phyloP scores from a whole-genome alignment of 2,113 vertebrate genomes.

The Carlito syrichta region DNA sequence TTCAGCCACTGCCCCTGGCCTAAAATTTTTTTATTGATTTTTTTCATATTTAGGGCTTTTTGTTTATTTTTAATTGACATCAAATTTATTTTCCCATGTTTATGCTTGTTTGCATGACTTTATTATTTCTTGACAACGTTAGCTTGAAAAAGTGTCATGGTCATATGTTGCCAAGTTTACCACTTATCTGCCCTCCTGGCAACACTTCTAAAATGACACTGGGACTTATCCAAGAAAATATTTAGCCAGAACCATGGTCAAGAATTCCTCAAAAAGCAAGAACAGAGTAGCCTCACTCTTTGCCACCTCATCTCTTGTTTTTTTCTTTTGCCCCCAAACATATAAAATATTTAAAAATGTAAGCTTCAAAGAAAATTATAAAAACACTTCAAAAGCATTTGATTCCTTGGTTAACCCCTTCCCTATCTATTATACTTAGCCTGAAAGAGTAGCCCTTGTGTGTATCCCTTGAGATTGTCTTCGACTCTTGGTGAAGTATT shows the following conservation, averaged over 20 bases:
- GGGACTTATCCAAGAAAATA: background rate
- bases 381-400: background rate
- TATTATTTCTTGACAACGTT: background rate
- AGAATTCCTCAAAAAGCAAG: background rate
- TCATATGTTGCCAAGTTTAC: background rate
- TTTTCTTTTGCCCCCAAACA: background rate
- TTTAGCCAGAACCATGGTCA: background rate
- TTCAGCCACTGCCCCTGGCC: too few species aligned
- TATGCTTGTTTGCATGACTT: background rate
- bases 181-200: background rate
- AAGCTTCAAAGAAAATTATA: background rate
- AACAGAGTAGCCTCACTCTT: background rate
- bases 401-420: background rate
- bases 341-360: background rate
- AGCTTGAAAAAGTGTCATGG: background rate
- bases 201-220: background rate
- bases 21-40: constrained; percentile 28
- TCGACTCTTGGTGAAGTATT: background rate
- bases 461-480: background rate
- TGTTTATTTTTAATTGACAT: background rate
- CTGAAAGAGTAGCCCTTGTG: background rate
- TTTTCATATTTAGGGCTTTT: background rate
- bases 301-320: background rate
- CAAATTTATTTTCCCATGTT: background rate
- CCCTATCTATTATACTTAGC: background rate